Percentiles rank a stretch among this genome's conserved stretches.
Evolutionary conservation across 2,888 invertebrate genomes (phyloP).

Genomic region (Hypercompe scribonia): DNA sequence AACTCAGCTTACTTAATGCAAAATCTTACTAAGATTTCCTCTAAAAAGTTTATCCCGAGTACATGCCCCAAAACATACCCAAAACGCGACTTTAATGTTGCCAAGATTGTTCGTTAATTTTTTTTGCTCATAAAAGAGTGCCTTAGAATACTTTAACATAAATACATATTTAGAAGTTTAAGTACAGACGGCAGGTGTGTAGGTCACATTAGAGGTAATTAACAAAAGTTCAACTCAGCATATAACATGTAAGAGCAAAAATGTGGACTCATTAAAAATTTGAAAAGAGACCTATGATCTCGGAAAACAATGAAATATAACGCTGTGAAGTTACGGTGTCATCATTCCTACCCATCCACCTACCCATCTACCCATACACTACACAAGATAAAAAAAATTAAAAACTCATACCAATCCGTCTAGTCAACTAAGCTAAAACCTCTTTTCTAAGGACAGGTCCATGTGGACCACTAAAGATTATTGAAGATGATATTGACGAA

Average conservation of each 20-base stretch:
- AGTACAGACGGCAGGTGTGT: conserved; percentile 10
- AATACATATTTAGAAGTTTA: conserved; percentile 12
- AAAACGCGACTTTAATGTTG: conserved; percentile 20
- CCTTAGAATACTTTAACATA: conserved; percentile 16
- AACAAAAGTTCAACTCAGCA: conserved; percentile 6
- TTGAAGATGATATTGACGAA: not conserved
- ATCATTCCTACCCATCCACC: too few species aligned
- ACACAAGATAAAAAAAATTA: too few species aligned
- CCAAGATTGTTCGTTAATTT: conserved; percentile 23
- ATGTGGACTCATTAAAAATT: not conserved
- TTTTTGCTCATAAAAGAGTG: conserved; percentile 11
- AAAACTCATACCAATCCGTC: too few species aligned
- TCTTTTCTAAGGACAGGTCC: too few species aligned
- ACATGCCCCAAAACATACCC: conserved; percentile 19
- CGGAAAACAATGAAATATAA: not conserved
- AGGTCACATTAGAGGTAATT: not conserved
- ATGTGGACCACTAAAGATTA: too few species aligned
- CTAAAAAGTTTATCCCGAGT: not conserved
- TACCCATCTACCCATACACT: too few species aligned
- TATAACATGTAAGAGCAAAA: not conserved
- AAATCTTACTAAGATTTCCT: not conserved
- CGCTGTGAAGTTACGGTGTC: too few species aligned
- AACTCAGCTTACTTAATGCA: not conserved
- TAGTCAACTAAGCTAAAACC: too few species aligned
- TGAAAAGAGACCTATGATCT: not conserved